These are phyloP conservation scores for Limnephilus auricula DNA, from an alignment of 2,888 invertebrate species.

Conservation along the genomic window DNA sequence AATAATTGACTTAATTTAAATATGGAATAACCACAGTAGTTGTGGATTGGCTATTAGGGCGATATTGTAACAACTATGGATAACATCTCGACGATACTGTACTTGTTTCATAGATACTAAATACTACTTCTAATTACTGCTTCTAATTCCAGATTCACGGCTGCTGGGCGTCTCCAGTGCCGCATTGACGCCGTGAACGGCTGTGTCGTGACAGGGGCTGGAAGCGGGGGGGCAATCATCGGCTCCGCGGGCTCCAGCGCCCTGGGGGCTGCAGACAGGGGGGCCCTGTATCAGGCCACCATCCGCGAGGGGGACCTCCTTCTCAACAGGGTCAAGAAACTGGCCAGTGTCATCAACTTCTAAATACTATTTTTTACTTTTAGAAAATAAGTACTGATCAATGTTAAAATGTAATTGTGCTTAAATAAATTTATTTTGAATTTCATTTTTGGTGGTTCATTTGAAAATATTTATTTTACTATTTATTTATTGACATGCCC, in stretches of 20 bases:
- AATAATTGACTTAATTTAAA: background rate
- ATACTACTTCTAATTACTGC: no score
- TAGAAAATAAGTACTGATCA: background rate
- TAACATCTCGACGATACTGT: no score
- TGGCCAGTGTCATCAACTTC: slow-evolving; percentile 99
- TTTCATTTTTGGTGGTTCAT: slow-evolving; percentile 27
- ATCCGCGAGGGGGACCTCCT: slow-evolving; percentile 99
- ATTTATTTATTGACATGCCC: background rate
- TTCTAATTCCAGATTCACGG: slow-evolving; percentile 88
- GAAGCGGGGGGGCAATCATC: slow-evolving; percentile 67
- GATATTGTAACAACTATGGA: no score
- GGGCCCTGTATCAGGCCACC: slow-evolving; percentile 93
- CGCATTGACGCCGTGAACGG: slow-evolving; percentile 98
- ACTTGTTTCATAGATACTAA: no score
- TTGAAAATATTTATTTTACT: background rate
- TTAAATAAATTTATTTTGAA: slow-evolving; percentile 38
- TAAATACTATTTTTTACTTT: slow-evolving; percentile 72
- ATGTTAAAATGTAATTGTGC: slow-evolving; percentile 36
- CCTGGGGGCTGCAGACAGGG: slow-evolving; percentile 76
- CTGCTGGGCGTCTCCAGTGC: slow-evolving; percentile 97
- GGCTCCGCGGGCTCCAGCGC: slow-evolving; percentile 74
- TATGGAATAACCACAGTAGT: background rate
- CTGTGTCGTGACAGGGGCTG: slow-evolving; percentile 91
- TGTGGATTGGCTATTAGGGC: no score
- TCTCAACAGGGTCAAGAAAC: slow-evolving; percentile 97